A percentile compares a stretch with the other conserved stretches of the same genome.
phyloP scores from a whole-genome alignment of 2,113 vertebrate species.

The Procapra przewalskii region DNA sequence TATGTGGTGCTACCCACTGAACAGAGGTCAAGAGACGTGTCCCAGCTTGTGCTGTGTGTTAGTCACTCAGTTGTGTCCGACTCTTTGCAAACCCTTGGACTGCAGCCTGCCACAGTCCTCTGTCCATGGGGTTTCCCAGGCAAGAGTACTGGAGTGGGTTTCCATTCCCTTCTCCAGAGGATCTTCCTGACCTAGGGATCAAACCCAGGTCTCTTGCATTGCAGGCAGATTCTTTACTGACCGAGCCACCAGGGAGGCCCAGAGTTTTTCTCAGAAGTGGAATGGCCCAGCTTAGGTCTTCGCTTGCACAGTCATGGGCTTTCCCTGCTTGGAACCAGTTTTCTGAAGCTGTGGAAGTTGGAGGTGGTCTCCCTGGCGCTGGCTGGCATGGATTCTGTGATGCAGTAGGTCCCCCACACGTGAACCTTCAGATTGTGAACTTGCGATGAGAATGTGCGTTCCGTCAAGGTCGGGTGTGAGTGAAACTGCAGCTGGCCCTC shows the following conservation, averaged over 20 bases:
- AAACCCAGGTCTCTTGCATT: not conserved
- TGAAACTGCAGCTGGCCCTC: not conserved
- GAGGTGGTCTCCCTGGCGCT: not conserved
- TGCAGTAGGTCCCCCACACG: not conserved
- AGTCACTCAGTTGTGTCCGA: not conserved
- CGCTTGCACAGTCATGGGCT: accelerated
- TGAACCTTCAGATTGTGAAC: not conserved
- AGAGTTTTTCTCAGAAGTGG: not conserved
- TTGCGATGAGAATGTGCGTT: not conserved
- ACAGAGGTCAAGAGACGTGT: not conserved
- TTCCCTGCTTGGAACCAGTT: no score
- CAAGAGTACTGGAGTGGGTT: not conserved
- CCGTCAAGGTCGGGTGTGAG: not conserved
- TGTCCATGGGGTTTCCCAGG: not conserved
- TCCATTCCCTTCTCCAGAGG: not conserved
- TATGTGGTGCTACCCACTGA: accelerated
- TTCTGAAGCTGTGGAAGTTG: not conserved
- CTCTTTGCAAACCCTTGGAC: not conserved
- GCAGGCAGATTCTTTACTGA: not conserved
- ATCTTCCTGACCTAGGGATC: not conserved
- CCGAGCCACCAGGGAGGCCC: not conserved
- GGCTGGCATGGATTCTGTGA: not conserved
- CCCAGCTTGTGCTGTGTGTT: not conserved
- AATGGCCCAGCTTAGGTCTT: not conserved
- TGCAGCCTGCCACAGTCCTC: not conserved